Conservation (phyloP, 2,888 invertebrate species). For the Lordiphosa andalusiaca region DNA sequence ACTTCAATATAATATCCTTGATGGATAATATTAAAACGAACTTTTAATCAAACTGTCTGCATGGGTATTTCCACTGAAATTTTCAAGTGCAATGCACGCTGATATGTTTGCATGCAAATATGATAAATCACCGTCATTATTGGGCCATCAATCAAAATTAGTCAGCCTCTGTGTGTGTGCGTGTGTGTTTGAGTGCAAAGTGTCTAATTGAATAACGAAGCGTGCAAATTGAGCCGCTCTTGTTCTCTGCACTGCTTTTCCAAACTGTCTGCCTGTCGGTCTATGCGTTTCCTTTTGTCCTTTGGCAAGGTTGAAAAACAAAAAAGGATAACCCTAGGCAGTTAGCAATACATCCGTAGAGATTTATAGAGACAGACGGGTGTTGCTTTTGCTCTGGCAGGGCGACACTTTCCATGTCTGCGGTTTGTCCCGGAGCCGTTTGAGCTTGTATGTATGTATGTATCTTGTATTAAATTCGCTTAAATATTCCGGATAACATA, state of each 20-base stretch:
- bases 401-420: constrained; percentile 59
- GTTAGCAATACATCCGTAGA: constrained; percentile 70
- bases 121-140: constrained; percentile 80
- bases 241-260: constrained; percentile 15
- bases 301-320: constrained; percentile 22
- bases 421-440: constrained; percentile 47
- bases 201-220: constrained; percentile 78
- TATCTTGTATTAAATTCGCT: constrained; percentile 40
- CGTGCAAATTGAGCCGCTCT: constrained; percentile 64
- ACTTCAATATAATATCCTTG: too few relatives aligned
- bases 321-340: constrained; percentile 49
- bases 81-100: constrained; percentile 17
- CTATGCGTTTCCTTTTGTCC: constrained; percentile 31
- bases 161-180: constrained; percentile 35
- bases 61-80: constrained; percentile 1
- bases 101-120: constrained; percentile 72
- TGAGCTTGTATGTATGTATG: constrained; percentile 9
- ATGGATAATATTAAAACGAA: not conserved
- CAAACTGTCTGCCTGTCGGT: constrained; percentile 17
- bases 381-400: constrained; percentile 7
- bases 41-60: not conserved
- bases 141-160: constrained; percentile 80
- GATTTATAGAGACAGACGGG: constrained; percentile 52
- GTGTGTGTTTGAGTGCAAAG: constrained; percentile 44
- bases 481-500: constrained; percentile 48